phyloP scores from a whole-genome alignment of 2,113 vertebrate species.

The Cyrtonyx montezumae region DNA sequence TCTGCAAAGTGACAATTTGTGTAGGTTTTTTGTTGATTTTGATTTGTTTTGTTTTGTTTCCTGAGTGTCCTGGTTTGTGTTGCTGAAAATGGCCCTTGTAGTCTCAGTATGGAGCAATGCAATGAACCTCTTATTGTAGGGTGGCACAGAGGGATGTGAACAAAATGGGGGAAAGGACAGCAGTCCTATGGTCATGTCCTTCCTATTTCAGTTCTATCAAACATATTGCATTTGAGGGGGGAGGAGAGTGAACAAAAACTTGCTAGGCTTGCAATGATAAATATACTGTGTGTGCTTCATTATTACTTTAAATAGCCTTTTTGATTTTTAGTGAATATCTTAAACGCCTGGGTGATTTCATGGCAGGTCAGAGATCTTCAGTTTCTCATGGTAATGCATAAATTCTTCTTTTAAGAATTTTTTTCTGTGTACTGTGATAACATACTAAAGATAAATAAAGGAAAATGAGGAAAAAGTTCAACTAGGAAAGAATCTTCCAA shows the following conservation, averaged over 20 bases:
- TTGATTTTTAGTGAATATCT: constrained; percentile 18
- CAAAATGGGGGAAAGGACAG: background rate
- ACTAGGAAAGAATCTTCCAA: background rate
- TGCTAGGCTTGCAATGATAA: background rate
- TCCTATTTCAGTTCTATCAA: background rate
- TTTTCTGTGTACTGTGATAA: background rate
- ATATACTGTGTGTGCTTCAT: background rate
- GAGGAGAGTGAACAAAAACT: background rate
- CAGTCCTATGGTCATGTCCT: background rate
- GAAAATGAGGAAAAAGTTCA: background rate
- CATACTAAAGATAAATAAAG: background rate
- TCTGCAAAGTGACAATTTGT: background rate
- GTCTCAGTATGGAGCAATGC: background rate
- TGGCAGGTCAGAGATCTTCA: background rate
- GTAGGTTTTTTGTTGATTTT: background rate
- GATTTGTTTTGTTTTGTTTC: background rate
- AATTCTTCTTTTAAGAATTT: background rate
- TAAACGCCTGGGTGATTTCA: background rate
- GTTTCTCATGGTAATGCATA: background rate
- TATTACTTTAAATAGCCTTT: background rate
- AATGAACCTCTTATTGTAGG: background rate
- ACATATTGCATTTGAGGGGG: background rate
- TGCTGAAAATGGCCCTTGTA: background rate
- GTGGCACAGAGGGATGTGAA: background rate
- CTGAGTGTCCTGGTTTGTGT: background rate